Percentiles rank a stretch among this genome's conserved stretches.
These are phyloP conservation scores for Butorides virescens DNA, from an alignment of 2,113 vertebrate species.

Conservation along the genomic window DNA sequence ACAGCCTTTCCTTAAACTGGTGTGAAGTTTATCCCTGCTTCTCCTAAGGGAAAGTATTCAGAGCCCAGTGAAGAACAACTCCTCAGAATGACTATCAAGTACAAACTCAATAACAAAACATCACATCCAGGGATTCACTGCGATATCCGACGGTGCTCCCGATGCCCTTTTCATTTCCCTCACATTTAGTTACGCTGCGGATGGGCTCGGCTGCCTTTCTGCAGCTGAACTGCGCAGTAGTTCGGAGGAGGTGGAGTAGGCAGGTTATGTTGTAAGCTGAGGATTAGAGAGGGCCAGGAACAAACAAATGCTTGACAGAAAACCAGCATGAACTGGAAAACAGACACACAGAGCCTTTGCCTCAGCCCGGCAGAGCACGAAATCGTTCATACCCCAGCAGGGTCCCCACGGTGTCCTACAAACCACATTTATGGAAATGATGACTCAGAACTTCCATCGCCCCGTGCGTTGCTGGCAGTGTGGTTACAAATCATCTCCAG, in stretches of 20 bases:
- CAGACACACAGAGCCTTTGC: background rate
- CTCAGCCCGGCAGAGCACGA: rapidly evolving
- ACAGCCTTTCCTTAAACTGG: background rate
- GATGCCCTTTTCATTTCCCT: background rate
- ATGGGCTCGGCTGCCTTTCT: background rate
- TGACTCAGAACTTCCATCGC: background rate
- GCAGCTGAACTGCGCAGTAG: background rate
- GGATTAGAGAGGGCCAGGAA: background rate
- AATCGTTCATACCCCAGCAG: background rate
- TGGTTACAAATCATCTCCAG: background rate
- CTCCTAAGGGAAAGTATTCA: background rate
- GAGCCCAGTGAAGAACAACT: background rate
- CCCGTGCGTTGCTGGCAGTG: rapidly evolving
- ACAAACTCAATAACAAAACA: background rate
- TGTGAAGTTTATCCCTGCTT: background rate
- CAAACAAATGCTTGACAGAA: background rate
- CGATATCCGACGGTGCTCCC: rapidly evolving
- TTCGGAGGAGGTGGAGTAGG: background rate
- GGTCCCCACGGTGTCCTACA: background rate
- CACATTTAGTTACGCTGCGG: background rate
- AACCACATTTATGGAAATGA: background rate
- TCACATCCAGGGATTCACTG: background rate
- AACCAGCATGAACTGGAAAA: background rate
- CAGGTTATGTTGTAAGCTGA: background rate
- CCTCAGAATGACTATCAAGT: rapidly evolving